Base-by-base conservation (phyloP, 2,113 vertebrate genomes). In the Spilogale gracilis region DNA sequence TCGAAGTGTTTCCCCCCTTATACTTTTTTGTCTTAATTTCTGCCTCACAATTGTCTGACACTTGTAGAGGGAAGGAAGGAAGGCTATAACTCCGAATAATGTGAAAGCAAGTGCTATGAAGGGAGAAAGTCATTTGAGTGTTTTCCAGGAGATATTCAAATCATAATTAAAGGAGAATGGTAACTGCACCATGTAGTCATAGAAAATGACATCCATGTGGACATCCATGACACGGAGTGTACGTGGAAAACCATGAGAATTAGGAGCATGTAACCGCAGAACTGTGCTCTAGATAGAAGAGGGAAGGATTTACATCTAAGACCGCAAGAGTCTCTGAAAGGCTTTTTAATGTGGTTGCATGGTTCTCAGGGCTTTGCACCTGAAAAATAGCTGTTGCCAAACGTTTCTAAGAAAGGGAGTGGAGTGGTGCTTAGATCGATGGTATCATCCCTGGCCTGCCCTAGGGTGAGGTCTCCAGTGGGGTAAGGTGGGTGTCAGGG, bases 11-110 rank as follows among this genome's bases (percentile, higher is more conserved):
- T 45, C 56, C 18, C 32, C 30, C 23, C 27, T 5, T 10, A n/a
- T 30, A 17, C 79, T 79, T 63, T 63, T 73, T 92, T 65, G 50
- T 48, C 43, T 87, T 79, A 71, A 73, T 54, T 63, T 95, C 32
- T n/a, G 65, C 27, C 56, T 92, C 48, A 54, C 23, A 25, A 74
- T 14, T 54, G 23, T 27, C 14, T n/a, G 56, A n/a, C 56, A 86
- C n/a, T n/a, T 92, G 17, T 6, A 63, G 82, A 86, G 13, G 16
- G n/a, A 74, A 83, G 58, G 56, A 87, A 82, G 63, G 45, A 45
- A 63, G 48, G 45, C 76, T 38, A 0, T 17, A 23, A 48, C 16
- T 63, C 32, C 65, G 30, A 52, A 88, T 43, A n/a, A 65, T 3
- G 21, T 10, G 56, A 74, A 56, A 38, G 56, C 3, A 27, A 73